Percentiles rank a stretch among this genome's conserved stretches.
Conservation (phyloP, 1,140 invertebrate species). For the Eriocheir sinensis region DNA sequence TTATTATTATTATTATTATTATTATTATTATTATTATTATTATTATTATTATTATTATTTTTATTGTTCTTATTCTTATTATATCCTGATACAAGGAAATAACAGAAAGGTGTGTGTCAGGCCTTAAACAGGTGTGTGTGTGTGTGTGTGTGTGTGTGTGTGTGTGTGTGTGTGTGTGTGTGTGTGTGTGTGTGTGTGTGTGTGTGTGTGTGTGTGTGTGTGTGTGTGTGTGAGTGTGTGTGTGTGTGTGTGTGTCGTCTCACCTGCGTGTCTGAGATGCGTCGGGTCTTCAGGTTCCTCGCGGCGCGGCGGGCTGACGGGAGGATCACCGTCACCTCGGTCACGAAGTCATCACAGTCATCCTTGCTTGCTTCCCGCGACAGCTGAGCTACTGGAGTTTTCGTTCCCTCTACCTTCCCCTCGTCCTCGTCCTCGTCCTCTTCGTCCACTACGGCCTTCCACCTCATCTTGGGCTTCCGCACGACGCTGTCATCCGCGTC, state of each 20-base stretch:
- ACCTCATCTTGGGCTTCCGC: not conserved
- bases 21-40: too few species aligned
- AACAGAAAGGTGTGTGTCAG: not conserved
- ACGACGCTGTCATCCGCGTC: not conserved
- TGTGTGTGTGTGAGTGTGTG: constrained; percentile 18
- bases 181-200: too few species aligned
- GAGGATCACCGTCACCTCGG: constrained; percentile 63
- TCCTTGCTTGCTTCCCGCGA: not conserved
- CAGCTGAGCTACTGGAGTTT: constrained; percentile 28
- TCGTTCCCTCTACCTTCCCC: not conserved
- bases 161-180: too few species aligned
- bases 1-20: too few species aligned
- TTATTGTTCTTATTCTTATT: not conserved
- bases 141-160: too few species aligned
- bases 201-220: too few species aligned
- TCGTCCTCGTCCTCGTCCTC: constrained; percentile 14
- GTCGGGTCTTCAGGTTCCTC: constrained; percentile 66
- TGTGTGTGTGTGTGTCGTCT: not conserved
- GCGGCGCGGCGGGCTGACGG: not conserved
- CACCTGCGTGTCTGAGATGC: constrained; percentile 73
- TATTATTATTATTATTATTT: not conserved
- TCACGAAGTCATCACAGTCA: constrained; percentile 43
- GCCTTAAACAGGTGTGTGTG: not conserved
- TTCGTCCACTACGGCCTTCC: constrained; percentile 34
- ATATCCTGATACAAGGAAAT: too few species aligned